Conservation (phyloP, 1,140 invertebrate genomes). For the Agraylea sexmaculata region DNA sequence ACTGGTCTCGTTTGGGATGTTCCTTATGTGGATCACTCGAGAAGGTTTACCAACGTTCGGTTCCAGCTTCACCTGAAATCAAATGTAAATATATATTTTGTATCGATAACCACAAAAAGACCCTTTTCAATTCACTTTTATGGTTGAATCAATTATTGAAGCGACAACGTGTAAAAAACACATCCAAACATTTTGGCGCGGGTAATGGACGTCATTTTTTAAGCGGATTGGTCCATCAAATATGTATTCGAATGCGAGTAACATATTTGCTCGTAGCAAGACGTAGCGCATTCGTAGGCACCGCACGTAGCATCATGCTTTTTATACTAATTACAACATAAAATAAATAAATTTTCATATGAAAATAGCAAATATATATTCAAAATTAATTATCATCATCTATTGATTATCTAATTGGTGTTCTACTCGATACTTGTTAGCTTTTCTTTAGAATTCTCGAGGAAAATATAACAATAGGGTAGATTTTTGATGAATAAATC, state of each 20-base stretch:
- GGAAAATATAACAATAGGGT: too few relatives aligned
- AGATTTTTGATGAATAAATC: too few relatives aligned
- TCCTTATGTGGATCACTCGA: slow-evolving; percentile 93
- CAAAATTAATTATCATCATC: too few relatives aligned
- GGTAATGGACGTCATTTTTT: background rate
- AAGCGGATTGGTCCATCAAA: background rate
- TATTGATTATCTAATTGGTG: too few relatives aligned
- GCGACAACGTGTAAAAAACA: slow-evolving; percentile 3
- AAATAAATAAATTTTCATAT: too few relatives aligned
- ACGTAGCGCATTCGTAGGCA: background rate
- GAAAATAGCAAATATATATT: too few relatives aligned
- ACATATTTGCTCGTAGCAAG: slow-evolving; percentile 3
- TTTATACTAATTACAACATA: background rate
- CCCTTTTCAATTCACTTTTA: background rate
- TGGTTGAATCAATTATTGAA: background rate
- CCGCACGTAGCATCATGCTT: background rate
- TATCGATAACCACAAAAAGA: too few relatives aligned
- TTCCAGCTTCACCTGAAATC: slow-evolving; percentile 73
- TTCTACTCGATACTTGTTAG: too few relatives aligned
- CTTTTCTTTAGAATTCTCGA: too few relatives aligned
- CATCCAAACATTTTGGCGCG: background rate
- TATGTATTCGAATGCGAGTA: background rate
- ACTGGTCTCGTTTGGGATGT: slow-evolving; percentile 93
- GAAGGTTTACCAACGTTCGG: slow-evolving; percentile 80
- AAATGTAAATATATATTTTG: too few relatives aligned